phyloP scores from a whole-genome alignment of 2,888 invertebrate genomes.

The Lumbricus terrestris region DNA sequence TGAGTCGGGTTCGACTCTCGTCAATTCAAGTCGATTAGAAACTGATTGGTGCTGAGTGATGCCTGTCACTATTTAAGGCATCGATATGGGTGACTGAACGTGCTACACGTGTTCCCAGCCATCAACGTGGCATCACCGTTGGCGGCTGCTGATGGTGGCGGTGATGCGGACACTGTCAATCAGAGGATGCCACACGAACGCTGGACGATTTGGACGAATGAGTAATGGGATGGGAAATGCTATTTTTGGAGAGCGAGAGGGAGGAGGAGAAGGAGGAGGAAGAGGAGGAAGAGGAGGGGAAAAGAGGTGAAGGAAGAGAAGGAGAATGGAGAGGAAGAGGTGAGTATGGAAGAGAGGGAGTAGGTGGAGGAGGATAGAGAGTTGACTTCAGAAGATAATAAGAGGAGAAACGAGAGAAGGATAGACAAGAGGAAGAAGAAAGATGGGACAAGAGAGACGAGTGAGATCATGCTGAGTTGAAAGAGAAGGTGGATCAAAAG shows the following conservation, averaged over 20 bases:
- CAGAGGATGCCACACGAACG: not conserved
- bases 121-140: constrained; percentile 3
- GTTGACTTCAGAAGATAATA: not conserved
- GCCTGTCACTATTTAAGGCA: not conserved
- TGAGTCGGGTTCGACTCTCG: not conserved
- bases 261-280: not conserved
- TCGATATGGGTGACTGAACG: not conserved
- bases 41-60: not conserved
- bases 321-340: not conserved
- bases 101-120: not conserved
- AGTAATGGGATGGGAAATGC: not conserved
- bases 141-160: not conserved
- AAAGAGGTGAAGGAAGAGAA: too few relatives aligned
- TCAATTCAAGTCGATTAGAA: too few relatives aligned
- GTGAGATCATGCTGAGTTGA: too few relatives aligned
- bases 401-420: not conserved
- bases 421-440: too few relatives aligned
- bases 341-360: too few relatives aligned
- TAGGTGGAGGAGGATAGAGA: too few relatives aligned
- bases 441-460: too few relatives aligned
- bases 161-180: not conserved
- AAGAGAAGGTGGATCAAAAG: too few relatives aligned
- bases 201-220: too few relatives aligned
- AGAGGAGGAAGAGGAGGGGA: not conserved
- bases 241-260: not conserved